Conservation (phyloP, 2,888 invertebrate species). For the Trachelus troglodyta region DNA sequence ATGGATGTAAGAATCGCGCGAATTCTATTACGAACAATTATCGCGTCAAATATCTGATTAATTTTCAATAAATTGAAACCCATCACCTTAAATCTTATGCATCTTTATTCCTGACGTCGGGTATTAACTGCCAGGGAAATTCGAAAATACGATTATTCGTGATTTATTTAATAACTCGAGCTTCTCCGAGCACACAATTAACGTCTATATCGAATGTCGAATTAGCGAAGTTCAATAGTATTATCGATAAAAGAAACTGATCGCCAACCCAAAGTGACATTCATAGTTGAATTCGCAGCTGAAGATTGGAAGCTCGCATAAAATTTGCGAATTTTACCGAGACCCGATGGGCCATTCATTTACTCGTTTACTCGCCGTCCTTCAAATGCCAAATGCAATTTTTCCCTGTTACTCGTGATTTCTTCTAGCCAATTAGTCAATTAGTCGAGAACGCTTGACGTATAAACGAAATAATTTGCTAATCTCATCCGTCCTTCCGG, state of each 20-base stretch:
- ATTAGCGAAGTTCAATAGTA: constrained; percentile 22
- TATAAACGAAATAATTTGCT: not conserved
- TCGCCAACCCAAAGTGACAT: not conserved
- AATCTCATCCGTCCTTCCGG: not conserved
- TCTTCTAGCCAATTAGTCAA: not conserved
- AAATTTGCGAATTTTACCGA: not conserved
- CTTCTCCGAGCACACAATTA: constrained; percentile 16
- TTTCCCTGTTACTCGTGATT: not conserved
- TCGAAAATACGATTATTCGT: constrained; percentile 4
- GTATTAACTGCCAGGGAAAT: not conserved
- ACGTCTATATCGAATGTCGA: constrained; percentile 31
- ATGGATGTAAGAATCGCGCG: not conserved
- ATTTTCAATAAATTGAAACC: constrained; percentile 33
- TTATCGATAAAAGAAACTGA: not conserved
- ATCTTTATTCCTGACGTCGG: not conserved
- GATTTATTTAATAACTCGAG: constrained; percentile 16
- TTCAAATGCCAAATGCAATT: not conserved
- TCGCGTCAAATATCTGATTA: constrained; percentile 3
- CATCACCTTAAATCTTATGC: constrained; percentile 21
- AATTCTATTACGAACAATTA: not conserved
- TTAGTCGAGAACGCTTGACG: not conserved
- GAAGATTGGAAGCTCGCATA: not conserved
- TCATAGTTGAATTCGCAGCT: not conserved
- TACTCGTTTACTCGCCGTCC: not conserved
- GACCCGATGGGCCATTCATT: not conserved